Conservation (phyloP, 2,797 vertebrate genomes). For the Schizopygopsis pylzovi region DNA sequence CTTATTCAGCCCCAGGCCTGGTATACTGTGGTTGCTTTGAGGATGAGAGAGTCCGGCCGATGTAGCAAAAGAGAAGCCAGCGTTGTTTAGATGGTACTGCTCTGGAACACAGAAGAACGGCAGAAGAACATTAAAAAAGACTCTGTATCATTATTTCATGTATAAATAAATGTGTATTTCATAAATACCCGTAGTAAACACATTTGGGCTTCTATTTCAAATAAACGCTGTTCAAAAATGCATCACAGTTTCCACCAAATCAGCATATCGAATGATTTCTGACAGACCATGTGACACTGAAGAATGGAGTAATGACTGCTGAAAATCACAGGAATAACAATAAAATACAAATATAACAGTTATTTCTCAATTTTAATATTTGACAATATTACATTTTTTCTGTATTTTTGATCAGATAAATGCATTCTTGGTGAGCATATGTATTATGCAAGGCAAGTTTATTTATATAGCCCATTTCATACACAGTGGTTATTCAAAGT, state of each 20-base stretch:
- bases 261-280: background rate
- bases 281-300: background rate
- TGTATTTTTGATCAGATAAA: background rate
- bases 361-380: background rate
- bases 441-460: no score
- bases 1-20: constrained; percentile 78
- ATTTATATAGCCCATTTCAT: no score
- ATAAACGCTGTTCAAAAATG: background rate
- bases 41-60: constrained; percentile 74
- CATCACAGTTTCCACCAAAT: background rate
- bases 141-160: background rate
- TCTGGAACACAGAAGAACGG: constrained; percentile 73
- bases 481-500: no score
- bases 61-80: constrained; percentile 70
- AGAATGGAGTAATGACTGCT: background rate
- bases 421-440: background rate
- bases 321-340: background rate
- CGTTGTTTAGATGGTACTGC: constrained; percentile 86
- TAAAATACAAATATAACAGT: background rate
- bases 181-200: background rate
- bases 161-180: background rate
- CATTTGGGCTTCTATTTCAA: background rate
- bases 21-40: constrained; percentile 80
- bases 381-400: background rate
- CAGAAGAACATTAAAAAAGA: constrained; percentile 4